Conservation (phyloP, 37 sponge, comb jelly and placozoan species). For the Aphrocallistes beatrix region DNA sequence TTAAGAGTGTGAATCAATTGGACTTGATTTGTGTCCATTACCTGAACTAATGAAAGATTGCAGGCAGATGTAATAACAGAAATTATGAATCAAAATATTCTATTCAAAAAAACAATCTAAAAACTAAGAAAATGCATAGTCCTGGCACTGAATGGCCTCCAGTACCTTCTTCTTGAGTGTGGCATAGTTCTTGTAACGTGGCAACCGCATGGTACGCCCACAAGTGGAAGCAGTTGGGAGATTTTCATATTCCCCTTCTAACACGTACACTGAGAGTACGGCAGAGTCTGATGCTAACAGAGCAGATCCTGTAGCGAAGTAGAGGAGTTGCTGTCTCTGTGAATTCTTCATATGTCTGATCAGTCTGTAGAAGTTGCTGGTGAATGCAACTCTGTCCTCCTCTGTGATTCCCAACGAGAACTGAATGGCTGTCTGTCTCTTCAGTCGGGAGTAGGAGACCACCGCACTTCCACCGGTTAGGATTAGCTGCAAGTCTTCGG, state of each 20-base stretch:
- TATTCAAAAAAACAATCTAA: neutral
- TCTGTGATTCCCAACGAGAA: neutral
- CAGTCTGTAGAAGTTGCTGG: constrained; percentile 85
- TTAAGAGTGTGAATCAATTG: no score
- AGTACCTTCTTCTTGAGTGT: constrained; percentile 66
- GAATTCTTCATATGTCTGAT: constrained; percentile 74
- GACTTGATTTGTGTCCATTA: no score
- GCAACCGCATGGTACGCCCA: constrained; percentile 72
- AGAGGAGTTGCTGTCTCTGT: constrained; percentile 84
- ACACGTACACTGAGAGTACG: neutral
- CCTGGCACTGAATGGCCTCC: constrained; percentile 70
- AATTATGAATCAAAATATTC: neutral
- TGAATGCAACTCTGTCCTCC: neutral
- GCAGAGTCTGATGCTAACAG: constrained; percentile 24
- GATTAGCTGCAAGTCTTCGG: constrained; percentile 86
- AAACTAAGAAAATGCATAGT: constrained; percentile 54
- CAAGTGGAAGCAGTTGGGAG: constrained; percentile 87
- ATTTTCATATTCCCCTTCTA: constrained; percentile 2
- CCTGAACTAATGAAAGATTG: no score
- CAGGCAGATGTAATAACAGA: neutral
- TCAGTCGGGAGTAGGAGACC: constrained; percentile 51
- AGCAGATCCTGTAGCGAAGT: constrained; percentile 86
- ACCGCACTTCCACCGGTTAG: constrained; percentile 75
- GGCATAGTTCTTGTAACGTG: constrained; percentile 68
- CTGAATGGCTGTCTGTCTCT: constrained; percentile 20